Percentiles rank a stretch among this genome's conserved stretches.
These are phyloP conservation scores for Drosophila neonasuta DNA, from an alignment of 2,888 invertebrate species.

Conservation along the genomic window DNA sequence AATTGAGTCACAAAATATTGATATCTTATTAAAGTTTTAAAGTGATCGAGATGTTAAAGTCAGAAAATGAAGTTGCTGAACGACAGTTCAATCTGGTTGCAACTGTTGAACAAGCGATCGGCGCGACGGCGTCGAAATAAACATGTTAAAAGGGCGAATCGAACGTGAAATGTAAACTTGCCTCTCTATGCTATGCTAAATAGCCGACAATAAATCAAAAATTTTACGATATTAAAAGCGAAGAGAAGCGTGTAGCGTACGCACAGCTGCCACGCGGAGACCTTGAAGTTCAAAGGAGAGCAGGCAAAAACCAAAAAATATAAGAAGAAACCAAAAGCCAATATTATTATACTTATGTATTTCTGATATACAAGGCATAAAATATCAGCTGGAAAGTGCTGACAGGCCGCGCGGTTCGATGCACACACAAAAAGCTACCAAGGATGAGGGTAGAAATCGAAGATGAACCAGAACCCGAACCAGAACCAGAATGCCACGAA, in stretches of 20 bases:
- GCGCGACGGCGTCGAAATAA: neutral
- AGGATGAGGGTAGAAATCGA: slow-evolving; percentile 53
- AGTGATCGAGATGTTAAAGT: slow-evolving; percentile 1
- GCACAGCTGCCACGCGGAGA: slow-evolving; percentile 35
- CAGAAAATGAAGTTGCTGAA: neutral
- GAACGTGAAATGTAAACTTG: slow-evolving; percentile 11
- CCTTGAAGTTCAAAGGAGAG: slow-evolving; percentile 63
- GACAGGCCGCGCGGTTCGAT: slow-evolving; percentile 48
- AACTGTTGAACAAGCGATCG: neutral
- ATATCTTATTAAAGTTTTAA: neutral
- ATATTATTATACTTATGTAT: slow-evolving; percentile 48
- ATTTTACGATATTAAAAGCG: slow-evolving; percentile 40
- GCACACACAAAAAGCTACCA: slow-evolving; percentile 38
- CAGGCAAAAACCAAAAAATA: slow-evolving; percentile 17
- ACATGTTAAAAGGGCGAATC: slow-evolving; percentile 27
- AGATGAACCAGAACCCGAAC: slow-evolving; percentile 15
- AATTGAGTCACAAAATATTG: neutral
- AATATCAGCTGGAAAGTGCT: slow-evolving; percentile 59
- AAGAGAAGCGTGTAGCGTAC: slow-evolving; percentile 19
- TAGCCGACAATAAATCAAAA: slow-evolving; percentile 63
- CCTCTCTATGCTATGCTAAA: slow-evolving; percentile 40
- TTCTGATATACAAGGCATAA: slow-evolving; percentile 45
- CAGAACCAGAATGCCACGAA: slow-evolving; percentile 25
- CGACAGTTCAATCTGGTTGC: slow-evolving; percentile 36
- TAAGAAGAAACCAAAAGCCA: slow-evolving; percentile 33